A percentile compares a stretch with the other conserved stretches of the same genome.
phyloP scores from a whole-genome alignment of 2,888 invertebrate species.

The Melitaea athalia region DNA sequence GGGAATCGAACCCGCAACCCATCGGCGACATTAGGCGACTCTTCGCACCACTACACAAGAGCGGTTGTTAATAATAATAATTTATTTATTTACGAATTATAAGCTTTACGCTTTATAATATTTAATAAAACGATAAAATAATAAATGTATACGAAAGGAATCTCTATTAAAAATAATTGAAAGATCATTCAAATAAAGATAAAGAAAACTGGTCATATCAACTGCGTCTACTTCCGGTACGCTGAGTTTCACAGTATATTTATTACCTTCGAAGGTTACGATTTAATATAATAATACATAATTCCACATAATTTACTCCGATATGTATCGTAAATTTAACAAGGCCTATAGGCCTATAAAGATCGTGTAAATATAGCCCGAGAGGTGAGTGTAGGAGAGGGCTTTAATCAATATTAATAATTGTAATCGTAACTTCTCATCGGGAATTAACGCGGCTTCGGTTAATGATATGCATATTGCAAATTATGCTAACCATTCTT shows the following conservation, averaged over 20 bases:
- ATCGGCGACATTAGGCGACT: no score
- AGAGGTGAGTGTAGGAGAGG: constrained; percentile 6
- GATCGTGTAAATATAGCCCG: constrained; percentile 31
- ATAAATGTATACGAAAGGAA: no score
- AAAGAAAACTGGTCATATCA: background rate
- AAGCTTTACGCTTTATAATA: no score
- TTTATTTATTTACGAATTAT: no score
- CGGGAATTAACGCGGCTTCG: constrained; percentile 18
- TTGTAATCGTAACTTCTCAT: constrained; percentile 28
- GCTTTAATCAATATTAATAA: constrained; percentile 27
- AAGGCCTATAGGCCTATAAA: constrained; percentile 21
- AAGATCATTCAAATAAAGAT: background rate
- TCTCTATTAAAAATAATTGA: background rate
- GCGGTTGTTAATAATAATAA: no score
- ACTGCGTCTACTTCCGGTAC: constrained; percentile 6
- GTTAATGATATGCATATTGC: constrained; percentile 19
- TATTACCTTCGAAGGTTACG: constrained; percentile 16
- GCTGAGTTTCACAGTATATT: constrained; percentile 26
- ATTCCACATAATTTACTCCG: constrained; percentile 37
- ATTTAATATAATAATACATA: constrained; percentile 33
- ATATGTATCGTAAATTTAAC: constrained; percentile 42
- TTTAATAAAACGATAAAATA: no score
- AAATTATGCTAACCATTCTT: constrained; percentile 1
- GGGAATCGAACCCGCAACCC: no score
- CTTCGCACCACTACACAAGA: no score